Conservation (phyloP, 2,113 vertebrate species). For the Noturus placidus region DNA sequence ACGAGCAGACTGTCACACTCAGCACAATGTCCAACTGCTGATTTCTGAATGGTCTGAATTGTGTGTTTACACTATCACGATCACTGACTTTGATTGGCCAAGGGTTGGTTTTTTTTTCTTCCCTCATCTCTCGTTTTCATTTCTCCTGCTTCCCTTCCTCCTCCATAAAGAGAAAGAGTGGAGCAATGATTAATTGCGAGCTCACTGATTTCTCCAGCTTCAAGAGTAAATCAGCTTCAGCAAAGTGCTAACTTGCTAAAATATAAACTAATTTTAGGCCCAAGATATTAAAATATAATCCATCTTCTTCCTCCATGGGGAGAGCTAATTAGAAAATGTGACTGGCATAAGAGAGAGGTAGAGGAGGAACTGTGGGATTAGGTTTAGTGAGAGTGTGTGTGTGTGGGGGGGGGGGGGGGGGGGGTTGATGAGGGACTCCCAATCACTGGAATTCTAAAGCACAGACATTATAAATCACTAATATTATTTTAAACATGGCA, state of each 20-base stretch:
- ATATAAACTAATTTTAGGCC: conserved; percentile 85
- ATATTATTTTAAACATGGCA: conserved; percentile 24
- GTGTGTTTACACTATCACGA: conserved; percentile 37
- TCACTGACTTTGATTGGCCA: conserved; percentile 22
- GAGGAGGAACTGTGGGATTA: conserved; percentile 73
- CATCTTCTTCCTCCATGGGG: conserved; percentile 82
- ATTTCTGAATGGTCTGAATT: conserved; percentile 26
- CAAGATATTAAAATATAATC: conserved; percentile 91
- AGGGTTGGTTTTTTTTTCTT: not conserved
- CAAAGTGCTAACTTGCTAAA: conserved; percentile 74
- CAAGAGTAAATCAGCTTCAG: conserved; percentile 74
- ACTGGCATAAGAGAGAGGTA: conserved; percentile 78
- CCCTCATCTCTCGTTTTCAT: conserved; percentile 34
- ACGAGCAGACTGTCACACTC: conserved; percentile 12
- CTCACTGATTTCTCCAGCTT: conserved; percentile 83
- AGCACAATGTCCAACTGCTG: conserved; percentile 6
- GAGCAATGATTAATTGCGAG: conserved; percentile 65
- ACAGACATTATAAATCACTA: conserved; percentile 42
- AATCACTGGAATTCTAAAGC: conserved; percentile 64
- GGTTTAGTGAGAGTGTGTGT: conserved; percentile 63
- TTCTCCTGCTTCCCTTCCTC: conserved; percentile 36
- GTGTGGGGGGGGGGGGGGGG: conserved; percentile 72
- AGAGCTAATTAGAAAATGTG: conserved; percentile 86
- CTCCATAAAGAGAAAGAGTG: conserved; percentile 43
- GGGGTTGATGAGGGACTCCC: conserved; percentile 47